A percentile compares a stretch with the other conserved stretches of the same genome.
Evolutionary conservation across 2,888 invertebrate species (phyloP).

Genomic region (Anticlea derivata): DNA sequence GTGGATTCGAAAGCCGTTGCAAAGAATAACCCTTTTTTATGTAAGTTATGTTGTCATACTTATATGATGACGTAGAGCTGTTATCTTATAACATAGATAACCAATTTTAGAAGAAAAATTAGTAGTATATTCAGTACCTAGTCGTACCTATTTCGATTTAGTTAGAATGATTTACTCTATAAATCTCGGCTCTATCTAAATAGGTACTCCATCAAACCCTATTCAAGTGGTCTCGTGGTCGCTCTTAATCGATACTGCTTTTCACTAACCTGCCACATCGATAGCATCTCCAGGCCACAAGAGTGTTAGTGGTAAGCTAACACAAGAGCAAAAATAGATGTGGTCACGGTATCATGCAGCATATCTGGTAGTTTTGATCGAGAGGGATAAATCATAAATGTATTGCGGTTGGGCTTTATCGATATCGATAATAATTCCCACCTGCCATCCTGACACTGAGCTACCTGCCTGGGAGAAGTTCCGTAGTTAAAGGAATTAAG

Average conservation of each 20-base stretch:
- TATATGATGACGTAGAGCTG: too few relatives aligned
- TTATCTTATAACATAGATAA: too few relatives aligned
- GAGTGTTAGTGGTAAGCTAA: too few relatives aligned
- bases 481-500: too few relatives aligned
- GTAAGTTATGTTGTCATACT: too few relatives aligned
- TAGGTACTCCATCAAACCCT: constrained; percentile 8
- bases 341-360: too few relatives aligned
- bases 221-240: constrained; percentile 14
- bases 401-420: constrained; percentile 49
- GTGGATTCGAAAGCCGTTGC: too few relatives aligned
- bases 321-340: too few relatives aligned
- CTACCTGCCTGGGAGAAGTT: constrained; percentile 56
- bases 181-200: background rate
- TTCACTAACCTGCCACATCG: background rate
- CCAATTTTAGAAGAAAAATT: too few relatives aligned
- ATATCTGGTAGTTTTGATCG: too few relatives aligned
- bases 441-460: constrained; percentile 58
- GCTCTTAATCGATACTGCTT: constrained; percentile 7
- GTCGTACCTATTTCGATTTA: background rate
- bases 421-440: constrained; percentile 69
- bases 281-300: background rate
- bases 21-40: too few relatives aligned
- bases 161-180: background rate
- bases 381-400: background rate
- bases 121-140: too few relatives aligned